A percentile compares a stretch with the other conserved stretches of the same genome.
Evolutionary conservation across 2,797 vertebrate species (phyloP).

Genomic region (Pelochelys cantorii): DNA sequence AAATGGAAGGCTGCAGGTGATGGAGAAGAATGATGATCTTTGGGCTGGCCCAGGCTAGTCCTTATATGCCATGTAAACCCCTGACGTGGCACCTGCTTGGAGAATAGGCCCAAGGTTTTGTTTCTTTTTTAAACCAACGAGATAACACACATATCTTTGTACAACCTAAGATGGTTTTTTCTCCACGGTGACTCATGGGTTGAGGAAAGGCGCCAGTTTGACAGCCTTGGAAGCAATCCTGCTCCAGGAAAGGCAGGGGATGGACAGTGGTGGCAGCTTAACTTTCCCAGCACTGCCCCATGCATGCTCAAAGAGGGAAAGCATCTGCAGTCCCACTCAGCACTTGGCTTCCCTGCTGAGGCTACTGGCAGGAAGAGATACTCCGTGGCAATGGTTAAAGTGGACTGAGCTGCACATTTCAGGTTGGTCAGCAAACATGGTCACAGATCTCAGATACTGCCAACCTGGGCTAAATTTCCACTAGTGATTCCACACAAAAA

Average conservation of each 20-base stretch:
- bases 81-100: accelerated
- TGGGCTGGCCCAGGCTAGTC: background rate
- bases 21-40: background rate
- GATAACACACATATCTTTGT: background rate
- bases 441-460: accelerated
- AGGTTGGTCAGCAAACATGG: background rate
- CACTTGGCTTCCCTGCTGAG: background rate
- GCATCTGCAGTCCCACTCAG: background rate
- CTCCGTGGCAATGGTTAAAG: background rate
- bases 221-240: background rate
- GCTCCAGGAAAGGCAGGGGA: background rate
- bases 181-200: conserved; percentile 13
- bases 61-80: background rate
- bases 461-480: accelerated
- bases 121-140: background rate
- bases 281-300: background rate
- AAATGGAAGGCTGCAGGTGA: background rate
- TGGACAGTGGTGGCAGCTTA: conserved; percentile 9
- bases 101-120: background rate
- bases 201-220: conserved; percentile 41
- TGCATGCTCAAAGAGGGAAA: background rate
- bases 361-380: background rate
- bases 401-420: background rate
- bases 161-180: background rate
- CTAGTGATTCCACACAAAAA: background rate